Percentiles rank a stretch among this genome's conserved stretches.
These are phyloP conservation scores for Polypterus bichir DNA, from an alignment of 2,113 vertebrate genomes.

Conservation along the genomic window DNA sequence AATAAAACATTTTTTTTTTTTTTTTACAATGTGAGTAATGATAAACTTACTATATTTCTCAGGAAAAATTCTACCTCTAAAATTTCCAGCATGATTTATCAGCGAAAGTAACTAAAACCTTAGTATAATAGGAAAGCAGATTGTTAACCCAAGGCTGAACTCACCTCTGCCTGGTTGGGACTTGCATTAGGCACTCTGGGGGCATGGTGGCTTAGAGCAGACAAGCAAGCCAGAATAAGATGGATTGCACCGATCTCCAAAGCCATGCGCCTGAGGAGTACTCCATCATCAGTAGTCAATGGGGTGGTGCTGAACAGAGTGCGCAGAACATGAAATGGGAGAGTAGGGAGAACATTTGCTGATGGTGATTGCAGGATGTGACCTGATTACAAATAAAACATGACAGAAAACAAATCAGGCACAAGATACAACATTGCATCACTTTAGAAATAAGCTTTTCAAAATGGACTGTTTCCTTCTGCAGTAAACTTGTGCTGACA, in stretches of 20 bases:
- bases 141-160: slow-evolving; percentile 4
- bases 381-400: slow-evolving; percentile 45
- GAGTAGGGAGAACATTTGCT: slow-evolving; percentile 86
- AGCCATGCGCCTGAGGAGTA: slow-evolving; percentile 86
- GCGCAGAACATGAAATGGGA: slow-evolving; percentile 88
- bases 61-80: too few species aligned
- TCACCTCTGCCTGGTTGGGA: slow-evolving; percentile 75
- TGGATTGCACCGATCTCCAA: slow-evolving; percentile 92
- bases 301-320: slow-evolving; percentile 83
- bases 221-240: slow-evolving; percentile 93
- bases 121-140: not conserved
- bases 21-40: too few species aligned
- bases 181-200: slow-evolving; percentile 76
- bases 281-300: slow-evolving; percentile 86
- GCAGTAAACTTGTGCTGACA: too few species aligned
- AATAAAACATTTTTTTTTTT: too few species aligned
- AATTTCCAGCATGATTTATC: not conserved
- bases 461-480: not conserved
- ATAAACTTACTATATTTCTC: too few species aligned
- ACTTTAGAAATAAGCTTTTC: not conserved
- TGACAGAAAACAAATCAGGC: slow-evolving; percentile 3
- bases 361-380: slow-evolving; percentile 96
- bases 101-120: not conserved
- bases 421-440: not conserved
- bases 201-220: slow-evolving; percentile 90